Conservation (phyloP, 2,888 invertebrate species). For the Serrognathus titanus region DNA sequence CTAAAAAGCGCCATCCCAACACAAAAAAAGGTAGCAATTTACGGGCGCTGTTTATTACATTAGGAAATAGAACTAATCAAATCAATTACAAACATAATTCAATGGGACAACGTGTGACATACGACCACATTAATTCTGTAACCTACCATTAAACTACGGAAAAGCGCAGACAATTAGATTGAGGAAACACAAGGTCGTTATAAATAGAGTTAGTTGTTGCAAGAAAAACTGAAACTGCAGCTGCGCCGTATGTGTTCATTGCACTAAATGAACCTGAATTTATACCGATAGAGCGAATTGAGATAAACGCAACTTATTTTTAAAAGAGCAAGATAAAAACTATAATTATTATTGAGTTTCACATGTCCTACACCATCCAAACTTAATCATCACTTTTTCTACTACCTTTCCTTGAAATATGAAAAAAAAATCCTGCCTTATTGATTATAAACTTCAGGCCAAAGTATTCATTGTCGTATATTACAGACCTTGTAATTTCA, state of each 20-base stretch:
- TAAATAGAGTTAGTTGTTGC: neutral
- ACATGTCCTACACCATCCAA: too few species aligned
- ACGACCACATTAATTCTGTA: slow-evolving; percentile 1
- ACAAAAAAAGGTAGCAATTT: neutral
- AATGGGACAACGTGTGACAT: neutral
- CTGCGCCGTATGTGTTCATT: too few species aligned
- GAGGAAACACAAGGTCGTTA: slow-evolving; percentile 7
- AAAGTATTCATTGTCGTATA: too few species aligned
- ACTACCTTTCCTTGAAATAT: neutral
- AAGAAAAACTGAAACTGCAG: neutral
- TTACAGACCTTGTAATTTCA: too few species aligned
- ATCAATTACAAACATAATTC: neutral
- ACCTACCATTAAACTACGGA: slow-evolving; percentile 7
- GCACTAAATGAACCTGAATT: too few species aligned
- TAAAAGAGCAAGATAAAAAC: too few species aligned
- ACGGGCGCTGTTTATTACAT: neutral
- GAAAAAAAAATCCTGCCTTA: neutral
- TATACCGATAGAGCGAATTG: too few species aligned
- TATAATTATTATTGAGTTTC: too few species aligned
- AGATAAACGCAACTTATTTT: too few species aligned
- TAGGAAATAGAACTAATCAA: neutral
- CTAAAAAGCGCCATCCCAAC: neutral
- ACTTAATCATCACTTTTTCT: neutral
- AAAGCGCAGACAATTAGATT: slow-evolving; percentile 5
- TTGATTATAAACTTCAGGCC: neutral